These are phyloP conservation scores for Lacerta bilineata DNA, from an alignment of 2,797 vertebrate genomes.

Conservation along the genomic window DNA sequence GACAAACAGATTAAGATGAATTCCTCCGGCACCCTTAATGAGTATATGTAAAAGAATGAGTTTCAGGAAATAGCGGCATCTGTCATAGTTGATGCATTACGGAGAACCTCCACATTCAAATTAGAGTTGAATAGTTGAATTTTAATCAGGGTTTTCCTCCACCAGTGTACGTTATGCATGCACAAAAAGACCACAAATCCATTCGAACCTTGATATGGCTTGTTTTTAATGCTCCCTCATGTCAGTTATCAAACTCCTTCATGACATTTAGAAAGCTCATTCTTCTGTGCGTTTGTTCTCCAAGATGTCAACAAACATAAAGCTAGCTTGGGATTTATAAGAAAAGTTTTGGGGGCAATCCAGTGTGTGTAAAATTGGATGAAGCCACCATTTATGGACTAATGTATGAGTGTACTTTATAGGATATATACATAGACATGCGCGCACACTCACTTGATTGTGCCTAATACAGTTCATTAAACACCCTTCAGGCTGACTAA, in stretches of 20 bases:
- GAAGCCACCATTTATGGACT: slow-evolving; percentile 23
- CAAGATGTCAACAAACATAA: slow-evolving; percentile 21
- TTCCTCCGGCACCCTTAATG: slow-evolving; percentile 43
- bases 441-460: slow-evolving; percentile 20
- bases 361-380: background rate
- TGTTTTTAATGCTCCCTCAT: slow-evolving; percentile 31
- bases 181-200: slow-evolving; percentile 33
- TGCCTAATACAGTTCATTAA: slow-evolving; percentile 75
- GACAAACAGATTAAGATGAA: slow-evolving; percentile 43
- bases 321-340: background rate
- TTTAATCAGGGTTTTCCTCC: slow-evolving; percentile 41
- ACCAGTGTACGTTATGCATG: slow-evolving; percentile 20
- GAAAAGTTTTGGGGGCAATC: slow-evolving; percentile 40
- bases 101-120: slow-evolving; percentile 17
- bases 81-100: slow-evolving; percentile 35
- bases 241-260: slow-evolving; percentile 36
- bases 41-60: slow-evolving; percentile 34
- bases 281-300: slow-evolving; percentile 18
- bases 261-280: slow-evolving; percentile 41
- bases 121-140: slow-evolving; percentile 41
- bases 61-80: slow-evolving; percentile 28
- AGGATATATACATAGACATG: too few species aligned
- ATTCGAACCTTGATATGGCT: slow-evolving; percentile 17
- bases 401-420: background rate
- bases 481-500: slow-evolving; percentile 68